phyloP scores from a whole-genome alignment of 1,140 invertebrate species.

The Bombus waltoni region DNA sequence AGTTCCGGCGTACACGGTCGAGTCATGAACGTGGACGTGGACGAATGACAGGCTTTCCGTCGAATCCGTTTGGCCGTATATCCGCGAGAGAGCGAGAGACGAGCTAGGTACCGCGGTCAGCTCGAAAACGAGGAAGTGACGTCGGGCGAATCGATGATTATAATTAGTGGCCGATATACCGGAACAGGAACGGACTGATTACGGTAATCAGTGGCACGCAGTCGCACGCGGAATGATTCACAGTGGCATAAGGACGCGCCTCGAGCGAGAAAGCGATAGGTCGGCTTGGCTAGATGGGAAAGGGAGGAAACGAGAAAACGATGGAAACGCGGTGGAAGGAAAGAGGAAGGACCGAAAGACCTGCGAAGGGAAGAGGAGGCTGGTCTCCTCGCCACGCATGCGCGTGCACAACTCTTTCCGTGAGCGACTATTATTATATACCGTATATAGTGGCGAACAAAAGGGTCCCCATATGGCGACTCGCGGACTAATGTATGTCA shows the following conservation, averaged over 20 bases:
- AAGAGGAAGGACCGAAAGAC: constrained; percentile 52
- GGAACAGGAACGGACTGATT: constrained; percentile 70
- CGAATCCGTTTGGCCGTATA: constrained; percentile 45
- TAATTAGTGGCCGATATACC: constrained; percentile 71
- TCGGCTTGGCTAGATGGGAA: not conserved
- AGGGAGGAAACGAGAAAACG: not conserved
- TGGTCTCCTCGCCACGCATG: constrained; percentile 48
- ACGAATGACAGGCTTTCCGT: constrained; percentile 56
- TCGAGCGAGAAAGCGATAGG: not conserved
- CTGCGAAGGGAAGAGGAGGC: constrained; percentile 78
- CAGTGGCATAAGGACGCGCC: constrained; percentile 57
- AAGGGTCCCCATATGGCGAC: constrained; percentile 80
- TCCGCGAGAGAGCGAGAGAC: constrained; percentile 43
- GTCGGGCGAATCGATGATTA: constrained; percentile 68
- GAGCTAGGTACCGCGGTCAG: constrained; percentile 8
- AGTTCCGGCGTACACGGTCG: not conserved
- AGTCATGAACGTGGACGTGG: not conserved
- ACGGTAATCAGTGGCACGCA: constrained; percentile 70
- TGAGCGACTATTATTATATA: constrained; percentile 69
- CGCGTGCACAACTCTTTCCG: constrained; percentile 68
- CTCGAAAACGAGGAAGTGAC: constrained; percentile 64
- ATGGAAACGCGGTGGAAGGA: constrained; percentile 32
- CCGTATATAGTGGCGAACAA: constrained; percentile 67
- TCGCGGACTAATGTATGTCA: constrained; percentile 81
- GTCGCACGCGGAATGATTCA: constrained; percentile 70